Evolutionary conservation across 2,888 invertebrate genomes (phyloP).

Genomic region (Abrostola tripartita): DNA sequence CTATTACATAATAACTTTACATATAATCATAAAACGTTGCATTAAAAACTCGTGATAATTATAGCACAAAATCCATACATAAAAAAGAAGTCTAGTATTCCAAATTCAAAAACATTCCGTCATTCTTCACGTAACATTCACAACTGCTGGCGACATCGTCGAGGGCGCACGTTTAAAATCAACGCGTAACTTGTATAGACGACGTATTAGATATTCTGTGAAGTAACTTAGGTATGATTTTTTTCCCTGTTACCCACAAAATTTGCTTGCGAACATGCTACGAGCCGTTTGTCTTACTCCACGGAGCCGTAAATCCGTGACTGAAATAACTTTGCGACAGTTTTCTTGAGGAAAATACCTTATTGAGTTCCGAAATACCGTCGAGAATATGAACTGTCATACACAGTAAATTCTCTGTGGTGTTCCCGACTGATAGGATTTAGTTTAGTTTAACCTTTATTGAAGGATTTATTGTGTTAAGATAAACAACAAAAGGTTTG

Average conservation of each 20-base stretch:
- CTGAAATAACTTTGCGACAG: conserved; percentile 70
- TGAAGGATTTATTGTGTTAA: conserved; percentile 33
- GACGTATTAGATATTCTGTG: too few species aligned
- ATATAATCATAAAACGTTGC: too few species aligned
- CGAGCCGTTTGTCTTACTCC: conserved; percentile 74
- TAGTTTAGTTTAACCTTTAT: conserved; percentile 44
- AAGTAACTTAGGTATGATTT: conserved; percentile 41
- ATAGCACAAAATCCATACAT: conserved; percentile 8
- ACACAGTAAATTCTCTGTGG: conserved; percentile 54
- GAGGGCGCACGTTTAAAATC: conserved; percentile 51
- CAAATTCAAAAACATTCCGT: conserved; percentile 52
- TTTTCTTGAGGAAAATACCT: conserved; percentile 59
- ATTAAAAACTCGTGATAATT: neutral
- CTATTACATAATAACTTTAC: too few species aligned
- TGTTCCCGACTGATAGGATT: conserved; percentile 40
- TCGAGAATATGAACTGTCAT: conserved; percentile 69
- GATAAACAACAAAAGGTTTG: conserved; percentile 29
- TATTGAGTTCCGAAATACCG: conserved; percentile 66
- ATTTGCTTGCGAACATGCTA: conserved; percentile 72
- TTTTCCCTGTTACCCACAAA: conserved; percentile 58
- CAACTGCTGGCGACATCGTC: conserved; percentile 27
- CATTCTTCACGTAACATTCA: conserved; percentile 38
- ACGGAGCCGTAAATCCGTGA: conserved; percentile 76
- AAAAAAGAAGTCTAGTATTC: conserved; percentile 50
- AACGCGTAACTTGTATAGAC: conserved; percentile 35